These are phyloP conservation scores for Isurus oxyrinchus DNA, from an alignment of 2,113 vertebrate genomes.

Conservation along the genomic window DNA sequence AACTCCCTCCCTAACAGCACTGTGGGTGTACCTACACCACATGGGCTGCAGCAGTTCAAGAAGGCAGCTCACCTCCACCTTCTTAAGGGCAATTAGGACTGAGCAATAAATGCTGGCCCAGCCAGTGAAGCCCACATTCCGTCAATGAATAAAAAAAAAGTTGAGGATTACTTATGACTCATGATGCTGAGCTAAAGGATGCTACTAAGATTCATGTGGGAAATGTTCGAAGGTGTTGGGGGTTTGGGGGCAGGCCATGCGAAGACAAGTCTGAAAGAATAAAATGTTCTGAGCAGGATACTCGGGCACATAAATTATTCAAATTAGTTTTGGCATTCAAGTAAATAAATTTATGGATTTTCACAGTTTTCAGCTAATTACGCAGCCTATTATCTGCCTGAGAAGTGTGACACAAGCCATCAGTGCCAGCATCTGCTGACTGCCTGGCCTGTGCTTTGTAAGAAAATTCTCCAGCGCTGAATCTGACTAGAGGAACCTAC, in stretches of 20 bases:
- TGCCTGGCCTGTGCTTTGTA: not conserved
- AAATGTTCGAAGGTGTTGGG: too few species aligned
- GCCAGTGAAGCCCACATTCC: too few species aligned
- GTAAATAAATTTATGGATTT: not conserved
- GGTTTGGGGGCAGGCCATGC: not conserved
- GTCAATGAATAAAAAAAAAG: too few species aligned
- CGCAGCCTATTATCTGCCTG: not conserved
- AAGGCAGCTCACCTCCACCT: too few species aligned
- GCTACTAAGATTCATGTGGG: too few species aligned
- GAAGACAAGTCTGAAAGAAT: not conserved
- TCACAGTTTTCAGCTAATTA: not conserved
- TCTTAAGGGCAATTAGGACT: too few species aligned
- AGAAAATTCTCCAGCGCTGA: not conserved
- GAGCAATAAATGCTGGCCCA: too few species aligned
- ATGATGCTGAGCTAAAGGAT: too few species aligned
- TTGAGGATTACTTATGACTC: too few species aligned
- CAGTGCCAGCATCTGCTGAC: not conserved
- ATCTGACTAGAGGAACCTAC: not conserved
- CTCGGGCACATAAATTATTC: not conserved
- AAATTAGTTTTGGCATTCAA: not conserved
- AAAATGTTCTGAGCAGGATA: not conserved
- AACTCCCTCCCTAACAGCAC: too few species aligned
- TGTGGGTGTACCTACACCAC: too few species aligned
- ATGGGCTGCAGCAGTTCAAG: too few species aligned
- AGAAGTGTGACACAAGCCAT: not conserved